Evolutionary conservation across 2,888 invertebrate species (phyloP), one percentile per base, ranked within the genome.

Genomic region (Eutolmus rufibarbis): DNA sequence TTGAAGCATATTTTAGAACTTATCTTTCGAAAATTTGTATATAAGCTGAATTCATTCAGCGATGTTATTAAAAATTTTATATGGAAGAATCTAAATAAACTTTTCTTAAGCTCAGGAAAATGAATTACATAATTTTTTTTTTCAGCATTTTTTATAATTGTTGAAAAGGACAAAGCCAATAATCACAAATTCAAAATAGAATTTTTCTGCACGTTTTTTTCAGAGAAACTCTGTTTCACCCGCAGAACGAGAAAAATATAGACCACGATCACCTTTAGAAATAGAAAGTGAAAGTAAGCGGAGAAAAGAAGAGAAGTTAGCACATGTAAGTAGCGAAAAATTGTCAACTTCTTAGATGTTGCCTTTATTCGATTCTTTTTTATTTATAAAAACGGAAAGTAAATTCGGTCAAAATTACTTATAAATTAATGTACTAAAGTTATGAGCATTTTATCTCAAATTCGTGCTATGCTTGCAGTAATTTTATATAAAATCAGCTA

Each of bases 241-340:
- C 5, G 95, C 95, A 89, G 97, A 96, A 91, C 93, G 96, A 88
- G 96, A 97, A 91, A 97, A 97, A 93, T 97, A 97, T 93, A 94
- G 97, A 87, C 94, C 96, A 88, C 95, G 97, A 89, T 96, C 97
- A 84, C 96, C 97, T 46, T 94, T 95, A 89, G 96, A 96, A 91
- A 94, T 95, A 46, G 96, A 97, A 91, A 93, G 95, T 89, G 96
- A 97, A 91, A 94, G 94, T 87, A 97, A 97, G 92, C 95, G 96
- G 92, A 96, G 97, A 93, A 96, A 96, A 94, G 97, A 97, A 93
- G 97, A 97, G 93, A 97, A 97, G 94, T 94, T 96, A 92, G 95
- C 95, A 91, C 96, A 96, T 94, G 96, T 97, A 94, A 96, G 96
- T 96, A 88, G 14, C 86, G 88, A 88, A 81, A 23, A 57, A 19